Percentiles rank a stretch among this genome's conserved stretches.
These are phyloP conservation scores for Adrianichthys oophorus DNA, from an alignment of 2,797 vertebrate species.

Conservation along the genomic window DNA sequence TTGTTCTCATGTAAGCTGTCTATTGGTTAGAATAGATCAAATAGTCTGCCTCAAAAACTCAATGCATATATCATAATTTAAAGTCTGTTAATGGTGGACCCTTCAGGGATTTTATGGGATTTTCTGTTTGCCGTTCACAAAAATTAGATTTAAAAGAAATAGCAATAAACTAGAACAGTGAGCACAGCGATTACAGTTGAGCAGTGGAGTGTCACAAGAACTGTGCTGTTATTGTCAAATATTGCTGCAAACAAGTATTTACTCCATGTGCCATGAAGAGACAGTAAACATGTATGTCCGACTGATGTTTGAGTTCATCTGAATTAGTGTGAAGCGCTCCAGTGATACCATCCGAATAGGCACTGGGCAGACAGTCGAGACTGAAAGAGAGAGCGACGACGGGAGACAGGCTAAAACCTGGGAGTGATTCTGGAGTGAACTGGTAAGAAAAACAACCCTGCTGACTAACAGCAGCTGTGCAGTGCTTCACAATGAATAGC, in stretches of 20 bases:
- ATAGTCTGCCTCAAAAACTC: constrained; percentile 3
- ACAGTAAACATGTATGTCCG: constrained; percentile 66
- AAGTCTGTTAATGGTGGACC: constrained; percentile 24
- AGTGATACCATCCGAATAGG: constrained; percentile 66
- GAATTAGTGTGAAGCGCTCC: constrained; percentile 66
- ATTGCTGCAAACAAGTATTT: constrained; percentile 73
- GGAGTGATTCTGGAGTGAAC: constrained; percentile 43
- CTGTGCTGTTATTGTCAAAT: constrained; percentile 60
- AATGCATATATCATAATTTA: constrained; percentile 12
- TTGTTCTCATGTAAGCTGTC: constrained; percentile 4
- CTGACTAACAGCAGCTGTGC: constrained; percentile 28
- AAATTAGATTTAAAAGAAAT: too few species aligned
- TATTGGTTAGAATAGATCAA: constrained; percentile 24
- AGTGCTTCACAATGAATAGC: constrained; percentile 20
- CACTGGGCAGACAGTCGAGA: constrained; percentile 30
- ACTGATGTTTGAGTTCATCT: constrained; percentile 63
- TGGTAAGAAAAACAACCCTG: constrained; percentile 40
- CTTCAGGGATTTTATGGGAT: constrained; percentile 1
- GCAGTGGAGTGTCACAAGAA: constrained; percentile 46
- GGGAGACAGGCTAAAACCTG: constrained; percentile 37
- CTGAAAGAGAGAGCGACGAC: constrained; percentile 26
- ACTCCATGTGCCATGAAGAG: constrained; percentile 63
- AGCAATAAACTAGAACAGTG: too few species aligned
- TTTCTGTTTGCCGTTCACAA: too few species aligned
- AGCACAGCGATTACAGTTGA: constrained; percentile 11